phyloP scores from a whole-genome alignment of 2,888 invertebrate species.

The Netelia virgata region DNA sequence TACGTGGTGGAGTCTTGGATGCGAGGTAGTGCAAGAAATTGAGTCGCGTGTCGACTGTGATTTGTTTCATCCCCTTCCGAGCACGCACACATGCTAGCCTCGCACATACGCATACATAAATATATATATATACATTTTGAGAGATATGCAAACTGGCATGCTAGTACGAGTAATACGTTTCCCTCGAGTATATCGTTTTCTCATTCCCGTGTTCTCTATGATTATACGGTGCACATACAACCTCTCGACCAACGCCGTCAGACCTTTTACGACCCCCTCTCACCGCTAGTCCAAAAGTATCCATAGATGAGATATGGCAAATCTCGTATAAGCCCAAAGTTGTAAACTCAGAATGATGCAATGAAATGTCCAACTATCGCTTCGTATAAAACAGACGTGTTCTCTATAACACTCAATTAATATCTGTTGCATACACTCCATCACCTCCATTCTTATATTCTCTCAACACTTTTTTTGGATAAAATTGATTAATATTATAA shows the following conservation, averaged over 20 bases:
- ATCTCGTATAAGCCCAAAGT: background rate
- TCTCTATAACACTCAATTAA: background rate
- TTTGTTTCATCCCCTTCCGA: constrained; percentile 35
- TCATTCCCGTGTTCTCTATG: constrained; percentile 25
- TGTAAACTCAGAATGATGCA: background rate
- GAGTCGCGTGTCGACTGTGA: constrained; percentile 66
- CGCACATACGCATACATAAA: background rate
- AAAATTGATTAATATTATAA: background rate
- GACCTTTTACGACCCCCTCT: background rate
- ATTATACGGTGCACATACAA: background rate
- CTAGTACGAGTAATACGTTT: background rate
- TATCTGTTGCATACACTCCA: background rate
- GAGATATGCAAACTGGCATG: background rate
- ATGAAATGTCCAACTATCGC: background rate
- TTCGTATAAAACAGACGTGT: background rate
- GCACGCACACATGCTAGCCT: too few species aligned
- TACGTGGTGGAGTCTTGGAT: constrained; percentile 72
- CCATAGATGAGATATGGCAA: background rate
- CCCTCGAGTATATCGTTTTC: background rate
- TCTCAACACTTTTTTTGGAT: too few species aligned
- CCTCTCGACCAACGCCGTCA: constrained; percentile 9
- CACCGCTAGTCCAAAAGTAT: background rate
- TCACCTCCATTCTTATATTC: background rate
- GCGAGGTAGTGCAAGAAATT: constrained; percentile 53
- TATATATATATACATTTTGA: background rate